Evolutionary conservation across 2,797 vertebrate genomes (phyloP).

Genomic region (Molossus alvarezi): DNA sequence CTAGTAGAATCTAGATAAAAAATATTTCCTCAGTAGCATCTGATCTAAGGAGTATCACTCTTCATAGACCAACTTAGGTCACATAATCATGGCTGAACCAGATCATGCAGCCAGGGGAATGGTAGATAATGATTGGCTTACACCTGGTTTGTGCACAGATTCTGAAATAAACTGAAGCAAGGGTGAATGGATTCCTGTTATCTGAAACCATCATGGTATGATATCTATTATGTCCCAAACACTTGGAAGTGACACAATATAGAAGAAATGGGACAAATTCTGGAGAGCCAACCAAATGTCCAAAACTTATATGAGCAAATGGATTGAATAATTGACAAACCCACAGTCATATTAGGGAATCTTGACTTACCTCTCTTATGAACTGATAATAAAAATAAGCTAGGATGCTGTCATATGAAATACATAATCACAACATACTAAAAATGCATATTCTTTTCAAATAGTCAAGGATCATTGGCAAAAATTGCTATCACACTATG

Average conservation of each 20-base stretch:
- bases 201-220: background rate
- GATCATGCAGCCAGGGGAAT: background rate
- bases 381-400: background rate
- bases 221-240: background rate
- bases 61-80: background rate
- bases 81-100: background rate
- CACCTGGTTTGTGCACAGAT: background rate
- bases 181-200: background rate
- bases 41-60: background rate
- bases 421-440: background rate
- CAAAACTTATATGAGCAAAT: background rate
- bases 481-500: background rate
- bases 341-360: background rate
- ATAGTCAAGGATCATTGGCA: background rate
- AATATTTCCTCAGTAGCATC: background rate
- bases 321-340: background rate
- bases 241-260: background rate
- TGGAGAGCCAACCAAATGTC: background rate
- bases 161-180: background rate
- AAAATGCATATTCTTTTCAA: constrained; percentile 3
- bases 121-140: background rate
- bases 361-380: background rate
- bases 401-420: background rate
- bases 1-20: background rate
- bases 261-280: background rate